Base-by-base conservation (phyloP, 2,888 invertebrate species). In the Perizoma flavofasciatum region DNA sequence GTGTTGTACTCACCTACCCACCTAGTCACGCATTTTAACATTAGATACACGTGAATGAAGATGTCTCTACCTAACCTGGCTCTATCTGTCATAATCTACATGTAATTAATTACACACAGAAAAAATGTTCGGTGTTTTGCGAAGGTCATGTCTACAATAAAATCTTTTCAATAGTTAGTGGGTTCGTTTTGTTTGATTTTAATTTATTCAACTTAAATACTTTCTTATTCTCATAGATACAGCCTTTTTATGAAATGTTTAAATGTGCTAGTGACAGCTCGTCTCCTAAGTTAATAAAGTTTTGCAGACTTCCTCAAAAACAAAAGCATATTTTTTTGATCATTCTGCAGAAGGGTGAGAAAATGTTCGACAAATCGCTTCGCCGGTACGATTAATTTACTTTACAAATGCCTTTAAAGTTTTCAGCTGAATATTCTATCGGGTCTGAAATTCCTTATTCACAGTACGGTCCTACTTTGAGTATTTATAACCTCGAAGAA, bases 361-460 rank as follows among this genome's bases (percentile, higher is more conserved):
- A 77, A 80, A 75, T 74, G 81, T 77, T 79, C 77, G 77, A 83
- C 82, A 87, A 88, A 88, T 88, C 83, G 75, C 79, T 81, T 72
- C 71, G 71, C 75, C 77, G 81, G 73, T 74, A 82, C 81, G 81
- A 77, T 83, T 86, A 82, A 88, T 85, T 86, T 82, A 83, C 79
- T 85, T 86, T 79, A 86, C 81, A 85, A 86, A 85, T 83, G 82
- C 77, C 81, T 80, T 78, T 75, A 79, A 84, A 81, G 80, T 81
- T 83, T 81, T 74, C 70, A 71, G 68, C 67, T 73, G 73, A 79
- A 81, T 79, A 74, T 77, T 71, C 71, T 74, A 79, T 78, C 68
- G 71, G 67, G 66, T 70, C 66, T 55, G 58, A 71, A 74, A 78
- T 63, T 71, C 62, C 68, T 69, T 72, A 72, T 70, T 72, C 73